phyloP scores from a whole-genome alignment of 2,797 vertebrate genomes.

The Sardinella longiceps region DNA sequence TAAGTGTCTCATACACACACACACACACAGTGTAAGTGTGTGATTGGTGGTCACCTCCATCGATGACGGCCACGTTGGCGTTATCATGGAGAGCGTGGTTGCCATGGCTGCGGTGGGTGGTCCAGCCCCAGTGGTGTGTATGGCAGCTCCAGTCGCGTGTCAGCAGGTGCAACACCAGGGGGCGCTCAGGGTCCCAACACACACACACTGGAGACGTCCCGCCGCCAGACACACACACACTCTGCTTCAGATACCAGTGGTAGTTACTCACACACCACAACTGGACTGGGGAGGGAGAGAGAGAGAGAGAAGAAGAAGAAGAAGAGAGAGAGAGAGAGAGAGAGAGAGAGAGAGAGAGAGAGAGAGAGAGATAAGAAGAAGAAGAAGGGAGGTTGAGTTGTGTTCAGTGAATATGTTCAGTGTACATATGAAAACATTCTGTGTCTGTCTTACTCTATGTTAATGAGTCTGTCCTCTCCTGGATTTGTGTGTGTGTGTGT shows the following conservation, averaged over 20 bases:
- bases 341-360: background rate
- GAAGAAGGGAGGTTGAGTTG: background rate
- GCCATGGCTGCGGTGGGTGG: constrained; percentile 79
- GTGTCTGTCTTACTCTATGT: too few relatives aligned
- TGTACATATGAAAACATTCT: too few relatives aligned
- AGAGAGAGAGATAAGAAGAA: background rate
- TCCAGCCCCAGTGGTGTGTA: constrained; percentile 90
- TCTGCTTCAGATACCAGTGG: constrained; percentile 98
- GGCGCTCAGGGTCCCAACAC: constrained; percentile 83
- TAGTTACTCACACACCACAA: constrained; percentile 93
- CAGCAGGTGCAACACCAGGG: constrained; percentile 81
- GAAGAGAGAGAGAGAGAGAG: background rate
- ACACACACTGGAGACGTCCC: constrained; percentile 77
- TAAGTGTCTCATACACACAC: too few relatives aligned
- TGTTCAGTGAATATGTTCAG: too few relatives aligned
- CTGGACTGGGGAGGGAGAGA: constrained; percentile 78
- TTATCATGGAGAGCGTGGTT: constrained; percentile 66
- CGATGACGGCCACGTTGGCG: constrained; percentile 91
- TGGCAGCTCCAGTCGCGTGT: constrained; percentile 80
- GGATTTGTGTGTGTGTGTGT: too few relatives aligned
- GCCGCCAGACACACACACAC: constrained; percentile 79
- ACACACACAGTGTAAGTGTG: background rate
- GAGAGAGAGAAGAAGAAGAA: background rate
- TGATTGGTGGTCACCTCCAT: constrained; percentile 80
- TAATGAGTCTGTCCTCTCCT: too few relatives aligned